A percentile compares a stretch with the other conserved stretches of the same genome.
phyloP scores from a whole-genome alignment of 2,797 vertebrate genomes.

The Lerista edwardsae region DNA sequence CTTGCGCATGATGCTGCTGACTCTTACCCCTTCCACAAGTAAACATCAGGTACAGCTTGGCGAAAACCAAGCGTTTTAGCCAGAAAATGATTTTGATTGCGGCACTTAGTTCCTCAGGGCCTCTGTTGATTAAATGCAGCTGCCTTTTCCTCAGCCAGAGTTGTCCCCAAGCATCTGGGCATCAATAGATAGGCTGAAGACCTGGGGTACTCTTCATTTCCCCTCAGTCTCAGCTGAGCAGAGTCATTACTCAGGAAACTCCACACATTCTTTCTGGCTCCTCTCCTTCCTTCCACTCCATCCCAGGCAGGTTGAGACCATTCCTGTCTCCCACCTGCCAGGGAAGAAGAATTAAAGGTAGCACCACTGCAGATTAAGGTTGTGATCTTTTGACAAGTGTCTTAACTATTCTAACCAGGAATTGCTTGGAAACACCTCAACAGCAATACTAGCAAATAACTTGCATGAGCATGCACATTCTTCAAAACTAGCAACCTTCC shows the following conservation, averaged over 20 bases:
- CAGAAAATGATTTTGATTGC: constrained; percentile 6
- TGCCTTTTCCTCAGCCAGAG: neutral
- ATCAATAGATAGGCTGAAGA: neutral
- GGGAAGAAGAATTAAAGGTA: neutral
- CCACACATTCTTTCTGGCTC: neutral
- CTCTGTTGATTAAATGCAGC: constrained; percentile 4
- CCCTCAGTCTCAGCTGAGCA: neutral
- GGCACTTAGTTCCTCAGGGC: neutral
- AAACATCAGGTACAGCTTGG: neutral
- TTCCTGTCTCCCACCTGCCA: neutral
- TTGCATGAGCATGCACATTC: neutral
- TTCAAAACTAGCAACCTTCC: neutral
- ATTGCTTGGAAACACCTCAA: neutral
- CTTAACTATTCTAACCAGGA: neutral
- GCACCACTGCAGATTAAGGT: neutral
- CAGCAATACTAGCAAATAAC: neutral
- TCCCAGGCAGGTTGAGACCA: neutral
- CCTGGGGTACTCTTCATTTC: neutral
- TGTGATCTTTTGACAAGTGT: neutral
- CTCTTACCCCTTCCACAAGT: neutral
- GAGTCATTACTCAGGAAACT: neutral
- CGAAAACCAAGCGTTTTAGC: constrained; percentile 8
- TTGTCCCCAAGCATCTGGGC: neutral
- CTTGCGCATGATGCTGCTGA: neutral
- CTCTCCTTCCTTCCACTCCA: neutral